Evolutionary conservation across 2,113 vertebrate species (phyloP).

Genomic region (Suncus etruscus): DNA sequence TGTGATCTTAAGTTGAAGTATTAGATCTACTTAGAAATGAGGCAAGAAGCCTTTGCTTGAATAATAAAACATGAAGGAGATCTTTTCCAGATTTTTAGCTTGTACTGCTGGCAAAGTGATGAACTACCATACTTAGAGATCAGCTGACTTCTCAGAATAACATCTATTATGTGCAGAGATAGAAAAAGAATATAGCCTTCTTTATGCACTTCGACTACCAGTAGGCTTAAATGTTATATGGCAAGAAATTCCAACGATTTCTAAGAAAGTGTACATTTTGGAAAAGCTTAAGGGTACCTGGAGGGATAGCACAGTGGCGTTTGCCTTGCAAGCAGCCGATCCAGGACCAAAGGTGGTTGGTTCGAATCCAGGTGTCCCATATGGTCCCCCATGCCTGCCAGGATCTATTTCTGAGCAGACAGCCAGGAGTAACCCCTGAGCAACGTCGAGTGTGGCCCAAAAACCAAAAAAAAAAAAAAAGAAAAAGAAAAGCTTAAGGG

Average conservation of each 20-base stretch:
- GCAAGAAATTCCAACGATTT: slow-evolving; percentile 49
- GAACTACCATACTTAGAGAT: slow-evolving; percentile 44
- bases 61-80: slow-evolving; percentile 62
- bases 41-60: slow-evolving; percentile 63
- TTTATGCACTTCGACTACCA: background rate
- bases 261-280: slow-evolving; percentile 50
- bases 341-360: too few relatives aligned
- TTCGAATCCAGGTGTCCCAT: too few relatives aligned
- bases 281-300: slow-evolving; percentile 20
- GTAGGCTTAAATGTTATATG: slow-evolving; percentile 24
- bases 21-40: slow-evolving; percentile 70
- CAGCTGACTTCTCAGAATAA: slow-evolving; percentile 43
- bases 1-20: slow-evolving; percentile 53
- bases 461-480: too few relatives aligned
- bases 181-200: slow-evolving; percentile 39
- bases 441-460: too few relatives aligned
- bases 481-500: slow-evolving; percentile 44
- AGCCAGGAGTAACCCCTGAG: too few relatives aligned
- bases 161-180: slow-evolving; percentile 39
- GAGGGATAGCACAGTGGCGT: too few relatives aligned
- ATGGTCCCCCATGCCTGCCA: too few relatives aligned
- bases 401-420: too few relatives aligned
- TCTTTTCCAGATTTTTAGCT: slow-evolving; percentile 55
- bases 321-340: too few relatives aligned
- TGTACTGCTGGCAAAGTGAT: slow-evolving; percentile 55